Evolutionary conservation across 1,140 invertebrate species (phyloP), one percentile per base, ranked within the genome.

Genomic region (Aethina tumida): DNA sequence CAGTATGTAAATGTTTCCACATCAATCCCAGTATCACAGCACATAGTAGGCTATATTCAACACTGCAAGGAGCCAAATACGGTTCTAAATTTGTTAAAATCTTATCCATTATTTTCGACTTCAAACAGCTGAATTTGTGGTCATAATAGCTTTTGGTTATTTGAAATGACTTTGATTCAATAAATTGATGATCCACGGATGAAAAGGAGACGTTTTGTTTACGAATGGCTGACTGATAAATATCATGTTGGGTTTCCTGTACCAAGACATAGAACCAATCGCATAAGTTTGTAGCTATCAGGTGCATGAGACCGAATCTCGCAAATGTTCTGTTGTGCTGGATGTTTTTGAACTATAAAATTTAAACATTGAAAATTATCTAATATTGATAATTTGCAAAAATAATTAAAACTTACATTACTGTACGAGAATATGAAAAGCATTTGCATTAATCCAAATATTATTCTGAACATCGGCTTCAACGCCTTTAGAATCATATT

Each of bases 211-310:
- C 27, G 22, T 63, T 61, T 31, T 57, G 46, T 34, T 27, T 35
- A 4, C 21, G n/a, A 10, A 10, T n/a, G n/a, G 35, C 35, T 15
- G 35, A 27, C n/a, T 26, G 26, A 18, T 37, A 27, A n/a, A 84
- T 84, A 55, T 84, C 79, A 52, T 84, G 77, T 48, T 79, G 77
- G 2, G 82, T 84, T 60, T 85, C 82, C 51, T 82, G 74, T 5
- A 85, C 77, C 0, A 85, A 63, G 8, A 84, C 81, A 53, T 82
- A 77, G 1, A 85, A 53, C 82, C 83, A 86, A 45, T 85, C 79
- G 60, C 80, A 84, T 2, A 85, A 59, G 61, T 86, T 85, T 5
- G 80, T 83, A 2, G 79, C 81, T 25, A 85, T 77, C 75, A 84
- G 77, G 53, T 86, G 83, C 80, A 86, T 84, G 29, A 85, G 67